Evolutionary conservation across 2,888 invertebrate genomes (phyloP), one percentile per base, ranked within the genome.

Genomic region (Lamellibrachia satsuma): DNA sequence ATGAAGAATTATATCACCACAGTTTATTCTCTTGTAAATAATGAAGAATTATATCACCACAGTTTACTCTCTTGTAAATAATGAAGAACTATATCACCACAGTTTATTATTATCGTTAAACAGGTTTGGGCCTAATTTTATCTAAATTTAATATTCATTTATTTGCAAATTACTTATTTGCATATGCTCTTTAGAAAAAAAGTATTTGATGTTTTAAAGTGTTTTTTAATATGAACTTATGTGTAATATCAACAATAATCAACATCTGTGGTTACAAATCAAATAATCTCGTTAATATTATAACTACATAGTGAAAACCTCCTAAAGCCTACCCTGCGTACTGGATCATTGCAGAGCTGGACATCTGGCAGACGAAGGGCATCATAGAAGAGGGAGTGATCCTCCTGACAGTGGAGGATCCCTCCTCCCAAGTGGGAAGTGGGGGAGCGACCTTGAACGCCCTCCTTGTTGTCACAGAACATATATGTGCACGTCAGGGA

Each of bases 391-490:
- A 95, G 92, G 95, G 95, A 91, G 95, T 95, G 2, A 94, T 96
- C 52, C 92, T 96, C 51, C 93, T 97, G 91, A 95, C 96, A 4
- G 98, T 96, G 15, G 96, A 97, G 92, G 97, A 97, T 94, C 97
- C 96, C 27, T 96, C 95, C 90, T 93, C 94, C 7, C 95, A 95
- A 90, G 96, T 97, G 52, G 97, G 97, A 92, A 97, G 97, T 95
- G 97, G 97, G 39, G 97, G 97, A 9, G 97, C 97, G 57, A 97
- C 97, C 1, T 95, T 97, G 92, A 97, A 97, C 95, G 97, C 97
- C 4, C 95, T 97, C 27, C 95, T 97, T 11, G 96, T 97, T 52
- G 96, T 97, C 75, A 95, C 97, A 2, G 97, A 97, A 94, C 96
- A 96, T 93, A 95, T 97, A 11, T 96, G 97, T 95, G 97, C 97